Conservation (phyloP, 2,113 vertebrate genomes). For the Corythoichthys haematopterus region DNA sequence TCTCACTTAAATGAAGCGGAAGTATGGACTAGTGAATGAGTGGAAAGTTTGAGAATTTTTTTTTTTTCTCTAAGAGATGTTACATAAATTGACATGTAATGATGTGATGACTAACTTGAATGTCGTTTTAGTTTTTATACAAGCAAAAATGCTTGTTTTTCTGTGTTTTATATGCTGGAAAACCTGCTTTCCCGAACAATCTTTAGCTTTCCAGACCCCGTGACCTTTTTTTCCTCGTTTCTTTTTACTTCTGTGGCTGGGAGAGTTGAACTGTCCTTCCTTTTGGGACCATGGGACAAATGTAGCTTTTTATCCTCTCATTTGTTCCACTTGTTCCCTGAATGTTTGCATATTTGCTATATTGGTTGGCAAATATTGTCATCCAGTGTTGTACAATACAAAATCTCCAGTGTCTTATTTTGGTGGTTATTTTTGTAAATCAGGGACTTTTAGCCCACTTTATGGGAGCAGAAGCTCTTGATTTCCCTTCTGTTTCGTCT, state of each 20-base stretch:
- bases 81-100: not conserved
- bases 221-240: not conserved
- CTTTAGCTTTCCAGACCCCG: not conserved
- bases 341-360: not conserved
- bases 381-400: not conserved
- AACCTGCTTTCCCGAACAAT: conserved; percentile 18
- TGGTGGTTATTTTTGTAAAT: not conserved
- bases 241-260: conserved; percentile 8
- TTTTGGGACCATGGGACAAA: not conserved
- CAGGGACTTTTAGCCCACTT: conserved; percentile 16
- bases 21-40: not conserved
- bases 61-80: not conserved
- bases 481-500: conserved; percentile 33
- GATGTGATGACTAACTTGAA: not conserved
- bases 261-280: conserved; percentile 4
- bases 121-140: not conserved
- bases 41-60: not conserved
- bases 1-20: not conserved
- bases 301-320: conserved; percentile 6
- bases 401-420: conserved; percentile 5
- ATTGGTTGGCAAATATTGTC: not conserved
- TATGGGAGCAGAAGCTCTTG: conserved; percentile 13
- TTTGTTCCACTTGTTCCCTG: not conserved
- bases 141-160: conserved; percentile 11
- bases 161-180: conserved; percentile 13